A percentile compares a stretch with the other conserved stretches of the same genome.
phyloP scores from a whole-genome alignment of 2,888 invertebrate genomes.

The Bombyx huttoni region DNA sequence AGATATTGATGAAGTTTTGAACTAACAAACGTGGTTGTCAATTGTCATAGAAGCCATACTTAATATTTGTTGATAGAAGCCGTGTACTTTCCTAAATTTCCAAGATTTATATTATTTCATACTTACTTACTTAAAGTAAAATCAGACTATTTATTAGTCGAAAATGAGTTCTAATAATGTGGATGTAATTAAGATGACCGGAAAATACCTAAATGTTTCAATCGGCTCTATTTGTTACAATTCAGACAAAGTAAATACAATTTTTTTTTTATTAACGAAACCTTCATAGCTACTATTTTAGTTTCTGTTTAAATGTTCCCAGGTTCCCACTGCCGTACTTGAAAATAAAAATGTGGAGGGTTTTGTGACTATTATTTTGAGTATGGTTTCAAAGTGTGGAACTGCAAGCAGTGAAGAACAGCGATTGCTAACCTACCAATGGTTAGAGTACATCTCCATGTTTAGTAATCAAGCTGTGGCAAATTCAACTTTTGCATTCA shows the following conservation, averaged over 20 bases:
- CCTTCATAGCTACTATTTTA: not conserved
- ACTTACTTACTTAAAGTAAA: not conserved
- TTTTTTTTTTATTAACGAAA: not conserved
- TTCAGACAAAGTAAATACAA: conserved; percentile 56
- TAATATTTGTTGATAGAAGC: too few species aligned
- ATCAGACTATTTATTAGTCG: not conserved
- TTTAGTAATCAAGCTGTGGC: conserved; percentile 62
- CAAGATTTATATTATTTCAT: too few species aligned
- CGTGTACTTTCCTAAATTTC: too few species aligned
- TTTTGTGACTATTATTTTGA: conserved; percentile 66
- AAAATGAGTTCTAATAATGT: conserved; percentile 41
- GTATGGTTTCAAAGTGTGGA: conserved; percentile 53
- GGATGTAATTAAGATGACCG: conserved; percentile 60
- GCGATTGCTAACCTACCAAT: conserved; percentile 69
- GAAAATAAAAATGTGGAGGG: conserved; percentile 58
- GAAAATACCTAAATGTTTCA: conserved; percentile 64
- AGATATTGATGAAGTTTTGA: too few species aligned
- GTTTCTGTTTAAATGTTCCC: too few species aligned
- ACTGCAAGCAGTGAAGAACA: conserved; percentile 47
- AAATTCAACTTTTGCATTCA: conserved; percentile 50
- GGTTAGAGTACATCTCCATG: conserved; percentile 77
- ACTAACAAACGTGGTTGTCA: too few species aligned
- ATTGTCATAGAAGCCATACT: too few species aligned
- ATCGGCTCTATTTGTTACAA: conserved; percentile 66
- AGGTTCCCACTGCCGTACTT: conserved; percentile 62